Evolutionary conservation across 2,888 invertebrate genomes (phyloP), one percentile per base, ranked within the genome.

Genomic region (Caenorhabditis japonica): DNA sequence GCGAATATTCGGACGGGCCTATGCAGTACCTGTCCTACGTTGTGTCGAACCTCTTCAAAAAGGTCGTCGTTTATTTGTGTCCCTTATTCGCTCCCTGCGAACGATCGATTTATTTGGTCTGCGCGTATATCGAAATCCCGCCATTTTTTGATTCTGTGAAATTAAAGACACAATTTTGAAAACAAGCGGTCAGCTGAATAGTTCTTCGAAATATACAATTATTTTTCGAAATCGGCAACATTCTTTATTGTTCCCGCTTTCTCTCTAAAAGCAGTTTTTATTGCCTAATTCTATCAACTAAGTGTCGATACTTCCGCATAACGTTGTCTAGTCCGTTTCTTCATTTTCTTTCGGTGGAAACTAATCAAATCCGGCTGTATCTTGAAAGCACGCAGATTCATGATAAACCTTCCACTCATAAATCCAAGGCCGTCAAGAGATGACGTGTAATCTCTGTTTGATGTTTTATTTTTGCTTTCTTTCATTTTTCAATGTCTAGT

Each of bases 21-120:
- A 7, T 12, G 7, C 33, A 10, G 17, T 43, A 30, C 43, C 41
- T 49, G 34, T 33, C 41, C 30, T 47, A 12, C 47, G 38, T 47
- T 60, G 33, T 60, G 60, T 43, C 46, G 62, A 62, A 62, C 62
- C 62, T 62, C 62, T 62, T 62, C 53, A 62, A 33, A 62, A 33
- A 62, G 62, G 52, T 61, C 61, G 51, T 27, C 44, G 15, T 49
- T n/a, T 38, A 49, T 52, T 46, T 23, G 36, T 27, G 19, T 41
- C 33, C 12, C 15, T 13, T 17, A 19, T 59, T 47, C 38, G 39
- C 17, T 5, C 36, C 36, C 23, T 17, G 27, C 21, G 4, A 4
- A 8, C 15, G 4, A 38, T 38, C 13, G 38, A 38, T 38, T 38
- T 38, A n/a, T 38, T n/a, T 38, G 4, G 15, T n/a, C n/a, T n/a